Conservation (phyloP, 1,140 invertebrate species). For the Platyura marginata region DNA sequence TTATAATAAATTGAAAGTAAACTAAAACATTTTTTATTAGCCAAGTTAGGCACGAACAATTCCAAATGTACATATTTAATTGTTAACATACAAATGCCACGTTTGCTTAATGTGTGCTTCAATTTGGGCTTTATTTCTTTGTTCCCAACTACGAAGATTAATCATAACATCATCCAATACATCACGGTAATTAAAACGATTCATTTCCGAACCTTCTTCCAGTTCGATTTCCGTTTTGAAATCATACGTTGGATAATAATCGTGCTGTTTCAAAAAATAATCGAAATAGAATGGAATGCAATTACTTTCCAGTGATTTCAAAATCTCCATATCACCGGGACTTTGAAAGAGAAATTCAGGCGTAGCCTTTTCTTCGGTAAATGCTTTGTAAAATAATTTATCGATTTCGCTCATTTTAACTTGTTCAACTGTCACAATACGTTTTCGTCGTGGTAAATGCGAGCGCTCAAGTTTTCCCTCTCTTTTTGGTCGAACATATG, state of each 20-base stretch:
- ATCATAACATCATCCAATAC: conserved; percentile 14
- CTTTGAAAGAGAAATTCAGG: conserved; percentile 1
- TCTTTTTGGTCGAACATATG: conserved; percentile 10
- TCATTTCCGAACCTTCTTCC: conserved; percentile 15
- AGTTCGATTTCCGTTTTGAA: conserved; percentile 18
- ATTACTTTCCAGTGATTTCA: conserved; percentile 16
- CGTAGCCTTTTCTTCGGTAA: too few species aligned
- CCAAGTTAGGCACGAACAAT: too few species aligned
- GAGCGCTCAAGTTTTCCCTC: too few species aligned
- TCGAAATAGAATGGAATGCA: conserved; percentile 23
- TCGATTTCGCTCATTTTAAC: too few species aligned
- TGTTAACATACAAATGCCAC: conserved; percentile 20
- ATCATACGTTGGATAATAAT: conserved; percentile 21
- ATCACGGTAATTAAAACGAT: conserved; percentile 11
- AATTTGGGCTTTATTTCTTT: conserved; percentile 11
- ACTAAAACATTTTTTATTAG: too few species aligned
- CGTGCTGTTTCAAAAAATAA: conserved; percentile 20
- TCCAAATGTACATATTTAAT: too few species aligned
- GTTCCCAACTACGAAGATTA: conserved; percentile 13
- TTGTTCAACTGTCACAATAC: too few species aligned
- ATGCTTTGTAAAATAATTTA: too few species aligned
- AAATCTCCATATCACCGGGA: conserved; percentile 9
- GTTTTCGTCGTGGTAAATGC: too few species aligned
- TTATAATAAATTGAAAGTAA: too few species aligned
- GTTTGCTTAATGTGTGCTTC: conserved; percentile 19